Evolutionary conservation across 2,113 vertebrate genomes (phyloP).

Genomic region (Centropus bengalensis): DNA sequence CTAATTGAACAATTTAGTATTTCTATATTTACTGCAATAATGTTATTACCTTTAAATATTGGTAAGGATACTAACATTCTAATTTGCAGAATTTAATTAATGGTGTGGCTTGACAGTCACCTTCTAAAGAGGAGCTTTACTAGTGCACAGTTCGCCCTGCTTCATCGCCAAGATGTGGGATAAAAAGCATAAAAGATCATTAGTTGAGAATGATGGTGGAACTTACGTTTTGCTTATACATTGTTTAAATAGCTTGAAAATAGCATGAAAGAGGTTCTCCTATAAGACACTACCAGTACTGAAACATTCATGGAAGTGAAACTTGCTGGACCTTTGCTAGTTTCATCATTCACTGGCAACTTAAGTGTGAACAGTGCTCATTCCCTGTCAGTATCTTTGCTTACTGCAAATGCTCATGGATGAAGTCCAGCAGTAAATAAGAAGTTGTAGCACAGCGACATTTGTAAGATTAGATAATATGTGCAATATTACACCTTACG

Average conservation of each 20-base stretch:
- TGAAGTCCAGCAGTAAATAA: not conserved
- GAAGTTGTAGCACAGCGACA: not conserved
- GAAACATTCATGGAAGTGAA: not conserved
- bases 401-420: not conserved
- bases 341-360: not conserved
- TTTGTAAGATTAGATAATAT: not conserved
- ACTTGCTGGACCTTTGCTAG: not conserved
- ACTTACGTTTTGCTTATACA: not conserved
- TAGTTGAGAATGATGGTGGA: not conserved
- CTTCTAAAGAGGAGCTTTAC: not conserved
- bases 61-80: not conserved
- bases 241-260: not conserved
- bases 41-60: not conserved
- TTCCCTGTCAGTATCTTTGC: not conserved
- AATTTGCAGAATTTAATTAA: not conserved
- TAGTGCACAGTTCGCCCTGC: not conserved
- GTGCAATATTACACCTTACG: accelerated
- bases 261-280: not conserved
- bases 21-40: not conserved
- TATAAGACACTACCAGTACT: not conserved
- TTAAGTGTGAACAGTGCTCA: not conserved
- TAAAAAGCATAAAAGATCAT: not conserved
- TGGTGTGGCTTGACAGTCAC: not conserved
- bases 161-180: not conserved
- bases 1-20: not conserved